Conservation (phyloP, 2,113 vertebrate genomes). For the Cyanoramphus novaezelandiae region DNA sequence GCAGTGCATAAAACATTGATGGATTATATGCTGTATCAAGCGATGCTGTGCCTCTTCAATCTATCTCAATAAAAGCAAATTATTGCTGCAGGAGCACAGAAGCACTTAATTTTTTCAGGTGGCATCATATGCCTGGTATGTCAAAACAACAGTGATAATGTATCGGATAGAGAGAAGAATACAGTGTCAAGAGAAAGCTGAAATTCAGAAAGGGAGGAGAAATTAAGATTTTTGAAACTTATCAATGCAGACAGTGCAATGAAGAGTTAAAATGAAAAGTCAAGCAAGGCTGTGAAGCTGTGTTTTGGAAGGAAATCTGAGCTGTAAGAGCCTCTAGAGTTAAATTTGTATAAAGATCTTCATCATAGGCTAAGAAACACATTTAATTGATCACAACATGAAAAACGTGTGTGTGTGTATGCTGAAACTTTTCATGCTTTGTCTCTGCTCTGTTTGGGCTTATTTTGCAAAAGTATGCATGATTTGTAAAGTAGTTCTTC, state of each 20-base stretch:
- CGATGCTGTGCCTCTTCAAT: background rate
- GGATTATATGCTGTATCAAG: background rate
- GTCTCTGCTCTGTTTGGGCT: background rate
- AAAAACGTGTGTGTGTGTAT: background rate
- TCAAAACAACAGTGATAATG: background rate
- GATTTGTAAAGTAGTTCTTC: background rate
- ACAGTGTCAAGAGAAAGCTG: background rate
- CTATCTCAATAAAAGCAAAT: background rate
- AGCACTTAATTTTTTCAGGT: background rate
- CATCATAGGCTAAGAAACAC: background rate
- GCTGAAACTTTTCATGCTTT: background rate
- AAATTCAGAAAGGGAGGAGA: background rate
- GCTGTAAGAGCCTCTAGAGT: background rate
- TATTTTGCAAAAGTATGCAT: background rate
- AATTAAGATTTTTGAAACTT: background rate
- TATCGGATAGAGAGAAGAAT: background rate
- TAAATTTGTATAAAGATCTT: background rate
- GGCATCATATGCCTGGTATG: background rate
- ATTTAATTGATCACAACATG: background rate
- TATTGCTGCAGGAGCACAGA: background rate
- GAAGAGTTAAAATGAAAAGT: background rate
- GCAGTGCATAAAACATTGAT: background rate
- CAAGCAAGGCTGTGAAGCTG: background rate
- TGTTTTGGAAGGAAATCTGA: background rate
- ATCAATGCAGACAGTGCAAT: background rate